Evolutionary conservation across 2,113 vertebrate species (phyloP).

Genomic region (Charadrius vociferus): DNA sequence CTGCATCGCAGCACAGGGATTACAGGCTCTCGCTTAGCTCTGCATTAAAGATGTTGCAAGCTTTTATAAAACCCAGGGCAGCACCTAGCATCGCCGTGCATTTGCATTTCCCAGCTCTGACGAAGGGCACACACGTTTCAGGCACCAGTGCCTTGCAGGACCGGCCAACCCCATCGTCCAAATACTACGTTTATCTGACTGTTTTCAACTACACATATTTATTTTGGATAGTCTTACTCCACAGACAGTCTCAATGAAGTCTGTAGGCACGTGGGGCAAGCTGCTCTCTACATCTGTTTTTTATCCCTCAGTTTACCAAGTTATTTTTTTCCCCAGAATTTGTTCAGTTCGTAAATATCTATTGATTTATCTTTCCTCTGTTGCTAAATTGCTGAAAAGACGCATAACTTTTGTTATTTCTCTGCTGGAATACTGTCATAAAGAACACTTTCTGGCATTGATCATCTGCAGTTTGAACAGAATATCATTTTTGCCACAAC

Average conservation of each 20-base stretch:
- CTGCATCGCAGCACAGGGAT: conserved; percentile 37
- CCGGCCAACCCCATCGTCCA: not conserved
- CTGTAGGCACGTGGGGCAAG: not conserved
- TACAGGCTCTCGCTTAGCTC: conserved; percentile 23
- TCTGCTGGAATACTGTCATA: not conserved
- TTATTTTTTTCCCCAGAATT: not conserved
- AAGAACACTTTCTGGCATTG: not conserved
- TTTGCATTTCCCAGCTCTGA: conserved; percentile 19
- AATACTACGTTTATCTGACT: not conserved
- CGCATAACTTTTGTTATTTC: not conserved
- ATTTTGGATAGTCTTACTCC: not conserved
- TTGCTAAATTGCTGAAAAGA: not conserved
- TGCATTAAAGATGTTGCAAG: conserved; percentile 4
- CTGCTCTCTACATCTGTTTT: not conserved
- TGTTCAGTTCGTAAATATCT: not conserved
- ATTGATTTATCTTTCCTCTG: not conserved
- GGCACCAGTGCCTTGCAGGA: not conserved
- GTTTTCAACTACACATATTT: not conserved
- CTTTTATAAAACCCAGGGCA: not conserved
- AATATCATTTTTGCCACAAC: not conserved
- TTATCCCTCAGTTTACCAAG: not conserved
- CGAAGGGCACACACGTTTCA: fast-evolving
- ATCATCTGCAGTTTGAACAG: not conserved
- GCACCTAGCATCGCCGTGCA: not conserved
- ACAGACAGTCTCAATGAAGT: not conserved